phyloP scores from a whole-genome alignment of 2,888 invertebrate genomes.

The Tenodera sinensis region DNA sequence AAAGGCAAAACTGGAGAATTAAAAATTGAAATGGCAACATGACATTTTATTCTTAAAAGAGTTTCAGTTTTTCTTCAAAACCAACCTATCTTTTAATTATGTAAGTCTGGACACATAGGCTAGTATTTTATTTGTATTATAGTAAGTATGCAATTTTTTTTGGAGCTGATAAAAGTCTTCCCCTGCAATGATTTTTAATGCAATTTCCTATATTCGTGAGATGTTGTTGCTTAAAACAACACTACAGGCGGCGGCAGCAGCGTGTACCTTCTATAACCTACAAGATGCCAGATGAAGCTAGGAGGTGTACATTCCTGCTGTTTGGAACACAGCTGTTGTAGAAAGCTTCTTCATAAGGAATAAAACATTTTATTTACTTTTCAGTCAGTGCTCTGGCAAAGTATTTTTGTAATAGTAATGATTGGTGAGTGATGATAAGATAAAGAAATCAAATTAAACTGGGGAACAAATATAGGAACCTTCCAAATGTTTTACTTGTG shows the following conservation, averaged over 20 bases:
- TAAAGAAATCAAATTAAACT: not conserved
- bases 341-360: constrained; percentile 1
- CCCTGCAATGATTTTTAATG: constrained; percentile 19
- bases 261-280: constrained; percentile 22
- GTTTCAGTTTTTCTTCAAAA: constrained; percentile 21
- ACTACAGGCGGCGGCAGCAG: not conserved
- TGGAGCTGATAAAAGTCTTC: constrained; percentile 24
- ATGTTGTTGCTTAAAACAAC: constrained; percentile 5
- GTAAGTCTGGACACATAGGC: constrained; percentile 26
- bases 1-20: constrained; percentile 30
- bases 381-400: constrained; percentile 8
- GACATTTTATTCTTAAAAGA: constrained; percentile 21
- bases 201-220: constrained; percentile 6
- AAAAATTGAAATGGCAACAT: constrained; percentile 29
- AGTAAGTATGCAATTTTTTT: constrained; percentile 20
- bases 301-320: not conserved
- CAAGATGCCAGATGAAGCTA: constrained; percentile 22
- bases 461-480: not conserved
- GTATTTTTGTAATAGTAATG: not conserved
- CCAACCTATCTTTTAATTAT: constrained; percentile 24
- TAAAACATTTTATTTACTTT: not conserved
- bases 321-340: not conserved
- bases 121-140: constrained; percentile 22
- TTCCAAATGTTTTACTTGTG: not conserved
- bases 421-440: not conserved